Percentiles rank a stretch among this genome's conserved stretches.
phyloP scores from a whole-genome alignment of 1,140 invertebrate genomes.

The Hormaphis cornu region DNA sequence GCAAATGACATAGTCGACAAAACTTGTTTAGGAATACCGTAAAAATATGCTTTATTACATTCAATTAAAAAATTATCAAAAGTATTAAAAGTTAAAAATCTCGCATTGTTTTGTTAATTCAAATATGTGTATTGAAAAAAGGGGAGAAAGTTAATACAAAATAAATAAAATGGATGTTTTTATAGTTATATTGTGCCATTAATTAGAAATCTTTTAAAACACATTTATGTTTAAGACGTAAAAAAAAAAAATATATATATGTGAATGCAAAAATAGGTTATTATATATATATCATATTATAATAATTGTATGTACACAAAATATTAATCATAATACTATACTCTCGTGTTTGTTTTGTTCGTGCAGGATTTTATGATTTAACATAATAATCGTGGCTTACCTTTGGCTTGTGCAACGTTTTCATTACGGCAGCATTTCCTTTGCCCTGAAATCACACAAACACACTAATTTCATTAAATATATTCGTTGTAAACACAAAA shows the following conservation, averaged over 20 bases:
- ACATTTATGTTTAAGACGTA: neutral
- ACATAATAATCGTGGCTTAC: slow-evolving; percentile 31
- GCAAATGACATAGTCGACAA: no score
- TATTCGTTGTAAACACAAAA: neutral
- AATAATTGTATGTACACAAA: neutral
- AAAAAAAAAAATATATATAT: neutral
- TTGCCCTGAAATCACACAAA: slow-evolving; percentile 13
- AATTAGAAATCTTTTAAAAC: no score
- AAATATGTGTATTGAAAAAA: no score
- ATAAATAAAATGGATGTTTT: neutral
- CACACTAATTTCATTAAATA: neutral
- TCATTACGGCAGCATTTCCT: slow-evolving; percentile 14
- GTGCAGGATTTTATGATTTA: slow-evolving; percentile 21
- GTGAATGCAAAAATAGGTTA: neutral
- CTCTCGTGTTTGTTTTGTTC: neutral
- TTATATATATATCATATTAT: neutral
- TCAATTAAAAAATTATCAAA: no score
- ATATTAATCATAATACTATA: neutral
- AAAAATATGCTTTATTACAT: no score
- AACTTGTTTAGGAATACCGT: no score
- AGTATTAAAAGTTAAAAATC: no score
- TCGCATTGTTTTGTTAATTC: no score
- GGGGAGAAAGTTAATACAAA: slow-evolving; percentile 16
- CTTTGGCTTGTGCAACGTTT: slow-evolving; percentile 29
- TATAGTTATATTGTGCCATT: neutral